These are phyloP conservation scores for Acanthurus tractus DNA, from an alignment of 2,797 vertebrate species.

Conservation along the genomic window DNA sequence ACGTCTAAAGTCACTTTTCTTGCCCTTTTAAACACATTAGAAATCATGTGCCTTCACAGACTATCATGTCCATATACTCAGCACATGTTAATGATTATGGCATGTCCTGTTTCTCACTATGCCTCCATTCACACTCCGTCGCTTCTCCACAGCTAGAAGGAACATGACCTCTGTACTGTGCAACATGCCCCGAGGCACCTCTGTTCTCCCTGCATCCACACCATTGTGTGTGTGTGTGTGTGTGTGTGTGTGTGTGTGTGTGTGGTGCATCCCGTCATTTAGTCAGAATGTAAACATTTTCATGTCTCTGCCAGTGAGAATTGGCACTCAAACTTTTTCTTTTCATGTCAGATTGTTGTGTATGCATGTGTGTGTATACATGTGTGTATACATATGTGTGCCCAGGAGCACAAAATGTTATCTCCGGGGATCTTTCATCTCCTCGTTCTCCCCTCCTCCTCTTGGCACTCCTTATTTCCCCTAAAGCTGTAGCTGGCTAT, in stretches of 20 bases:
- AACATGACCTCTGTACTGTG: constrained; percentile 47
- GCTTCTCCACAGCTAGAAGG: constrained; percentile 50
- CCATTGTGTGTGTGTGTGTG: too few species aligned
- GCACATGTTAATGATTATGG: constrained; percentile 15
- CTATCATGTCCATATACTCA: constrained; percentile 10
- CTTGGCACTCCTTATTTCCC: constrained; percentile 61
- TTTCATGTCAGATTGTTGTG: constrained; percentile 49
- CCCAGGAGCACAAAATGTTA: constrained; percentile 33
- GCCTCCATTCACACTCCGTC: constrained; percentile 57
- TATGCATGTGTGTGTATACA: constrained; percentile 1
- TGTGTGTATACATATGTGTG: constrained; percentile 20
- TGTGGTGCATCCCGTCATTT: constrained; percentile 9
- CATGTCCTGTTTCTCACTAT: constrained; percentile 56
- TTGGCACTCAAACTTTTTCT: constrained; percentile 4
- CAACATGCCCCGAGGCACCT: constrained; percentile 32
- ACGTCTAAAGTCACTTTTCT: neutral
- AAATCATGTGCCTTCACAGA: neutral
- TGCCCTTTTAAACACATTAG: constrained; percentile 4
- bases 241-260: too few species aligned
- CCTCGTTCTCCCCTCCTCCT: constrained; percentile 39
- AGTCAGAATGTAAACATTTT: constrained; percentile 41
- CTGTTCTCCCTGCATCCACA: constrained; percentile 4
- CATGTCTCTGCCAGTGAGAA: constrained; percentile 27
- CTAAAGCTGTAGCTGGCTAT: constrained; percentile 79
- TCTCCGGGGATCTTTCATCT: constrained; percentile 60